Percentiles rank a stretch among this genome's conserved stretches.
Evolutionary conservation across 2,797 vertebrate genomes (phyloP).

Genomic region (Phoxinus dragarum): DNA sequence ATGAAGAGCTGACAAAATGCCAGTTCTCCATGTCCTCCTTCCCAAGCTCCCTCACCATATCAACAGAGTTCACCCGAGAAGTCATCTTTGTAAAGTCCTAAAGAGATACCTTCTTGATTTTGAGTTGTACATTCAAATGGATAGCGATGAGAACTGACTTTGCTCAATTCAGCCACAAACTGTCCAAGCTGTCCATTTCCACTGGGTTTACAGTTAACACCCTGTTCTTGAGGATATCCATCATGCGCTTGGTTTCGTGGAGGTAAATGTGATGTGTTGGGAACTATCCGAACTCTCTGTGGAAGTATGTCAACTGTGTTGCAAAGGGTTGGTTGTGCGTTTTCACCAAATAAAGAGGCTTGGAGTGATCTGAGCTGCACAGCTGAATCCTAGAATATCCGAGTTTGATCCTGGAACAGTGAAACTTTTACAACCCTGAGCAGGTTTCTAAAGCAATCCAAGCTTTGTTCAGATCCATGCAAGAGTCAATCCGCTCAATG

Average conservation of each 20-base stretch:
- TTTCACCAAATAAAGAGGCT: conserved; percentile 66
- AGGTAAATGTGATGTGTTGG: conserved; percentile 77
- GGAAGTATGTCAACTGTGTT: conserved; percentile 62
- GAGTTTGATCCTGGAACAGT: conserved; percentile 64
- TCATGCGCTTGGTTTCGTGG: conserved; percentile 78
- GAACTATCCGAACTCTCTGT: conserved; percentile 67
- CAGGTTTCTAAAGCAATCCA: conserved; percentile 74
- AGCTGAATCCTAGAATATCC: conserved; percentile 60
- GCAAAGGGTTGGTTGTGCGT: conserved; percentile 57
- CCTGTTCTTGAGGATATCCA: conserved; percentile 34
- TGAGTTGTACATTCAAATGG: conserved; percentile 46
- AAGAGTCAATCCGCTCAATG: conserved; percentile 74
- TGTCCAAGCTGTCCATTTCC: conserved; percentile 18
- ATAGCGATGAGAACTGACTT: conserved; percentile 62
- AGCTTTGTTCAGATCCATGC: conserved; percentile 73
- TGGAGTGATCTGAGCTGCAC: conserved; percentile 68
- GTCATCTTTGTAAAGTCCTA: conserved; percentile 53
- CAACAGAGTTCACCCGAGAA: conserved; percentile 27
- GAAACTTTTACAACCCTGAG: conserved; percentile 59
- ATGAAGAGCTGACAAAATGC: conserved; percentile 66
- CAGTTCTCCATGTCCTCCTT: conserved; percentile 62
- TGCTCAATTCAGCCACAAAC: conserved; percentile 49
- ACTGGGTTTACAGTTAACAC: not conserved
- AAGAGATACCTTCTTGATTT: conserved; percentile 57
- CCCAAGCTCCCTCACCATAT: not conserved